Percentiles rank a stretch among this genome's conserved stretches.
phyloP scores from a whole-genome alignment of 2,797 vertebrate genomes.

The Sparidentex hasta region DNA sequence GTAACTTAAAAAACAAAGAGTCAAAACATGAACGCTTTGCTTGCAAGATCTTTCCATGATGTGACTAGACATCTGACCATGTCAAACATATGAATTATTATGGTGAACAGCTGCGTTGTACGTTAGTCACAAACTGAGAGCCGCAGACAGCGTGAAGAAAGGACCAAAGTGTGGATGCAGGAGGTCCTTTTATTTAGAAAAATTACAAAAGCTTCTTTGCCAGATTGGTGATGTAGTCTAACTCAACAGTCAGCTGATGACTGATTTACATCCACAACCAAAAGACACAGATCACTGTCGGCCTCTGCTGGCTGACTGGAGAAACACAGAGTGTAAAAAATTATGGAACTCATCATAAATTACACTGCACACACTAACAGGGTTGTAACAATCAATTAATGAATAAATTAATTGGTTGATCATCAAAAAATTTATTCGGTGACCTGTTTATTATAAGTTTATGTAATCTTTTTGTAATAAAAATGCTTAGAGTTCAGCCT shows the following conservation, averaged over 20 bases:
- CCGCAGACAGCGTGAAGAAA: conserved; percentile 15
- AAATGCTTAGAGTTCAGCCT: neutral
- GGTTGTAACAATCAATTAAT: neutral
- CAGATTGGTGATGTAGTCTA: conserved; percentile 26
- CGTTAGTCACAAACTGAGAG: conserved; percentile 10
- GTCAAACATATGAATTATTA: conserved; percentile 4
- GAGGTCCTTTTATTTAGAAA: conserved; percentile 7
- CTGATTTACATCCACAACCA: conserved; percentile 9
- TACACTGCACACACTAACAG: neutral
- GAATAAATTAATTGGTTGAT: neutral
- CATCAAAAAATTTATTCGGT: neutral
- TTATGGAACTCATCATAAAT: neutral
- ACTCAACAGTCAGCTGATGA: conserved; percentile 11
- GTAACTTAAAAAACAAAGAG: conserved; percentile 15
- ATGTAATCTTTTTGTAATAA: too few relatives aligned
- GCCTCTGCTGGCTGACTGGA: conserved; percentile 12
- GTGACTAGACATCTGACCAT: conserved; percentile 4
- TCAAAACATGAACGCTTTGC: neutral
- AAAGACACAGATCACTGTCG: conserved; percentile 11
- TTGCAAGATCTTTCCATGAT: neutral
- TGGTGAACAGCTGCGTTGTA: neutral
- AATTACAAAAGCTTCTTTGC: neutral
- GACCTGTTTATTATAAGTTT: neutral
- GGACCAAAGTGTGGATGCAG: neutral
- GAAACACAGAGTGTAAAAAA: neutral